Base-by-base conservation (phyloP, 2,888 invertebrate genomes). In the Sialis fuliginosa region DNA sequence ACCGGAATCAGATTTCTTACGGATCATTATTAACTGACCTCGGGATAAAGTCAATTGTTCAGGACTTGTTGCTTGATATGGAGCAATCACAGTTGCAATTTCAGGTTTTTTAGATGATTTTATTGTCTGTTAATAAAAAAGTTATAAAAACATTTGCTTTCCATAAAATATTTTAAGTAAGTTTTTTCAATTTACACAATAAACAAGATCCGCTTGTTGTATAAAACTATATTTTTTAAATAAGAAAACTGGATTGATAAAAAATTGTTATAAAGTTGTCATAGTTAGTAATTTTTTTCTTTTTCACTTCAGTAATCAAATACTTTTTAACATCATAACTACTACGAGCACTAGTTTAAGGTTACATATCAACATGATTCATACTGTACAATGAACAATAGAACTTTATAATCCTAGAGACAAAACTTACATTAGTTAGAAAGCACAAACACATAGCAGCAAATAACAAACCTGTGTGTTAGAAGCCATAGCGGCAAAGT, bases 1-100 rank as follows among this genome's bases (percentile, higher is more conserved):
- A 13, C 98, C 98, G 43, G 89, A 88, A 56, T 89, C 85, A 0
- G 92, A 91, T 62, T 95, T 96, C 69, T 96, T 96, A 22, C 92
- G 76, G n/a, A 98, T 88, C 73, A 91, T 86, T 48, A 97, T 81
- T 48, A 96, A 69, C 58, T 97, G 96, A 0, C 96, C 97, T 49
- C 89, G 81, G 54, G 81, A 78, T 33, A 98, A 70, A 10, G 86
- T 83, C 39, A 98, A 69, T 62, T 98, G 98, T 58, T 97, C 97
- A 0, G 81, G 64, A 56, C 93, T 93, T 46, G 82, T 87, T 1
- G 93, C 90, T 51, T 88, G 83, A 60, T 93, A 97, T 5, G 84
- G 82, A 1, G 95, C 95, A 48, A 96, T 82, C 2, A 93, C 95
- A 61, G 89, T 88, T 1, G 92, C 96, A 51, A 96, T 87, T 68